Evolutionary conservation across 2,113 vertebrate species (phyloP), one percentile per base, ranked within the genome.

Genomic region (Ellobius talpinus): DNA sequence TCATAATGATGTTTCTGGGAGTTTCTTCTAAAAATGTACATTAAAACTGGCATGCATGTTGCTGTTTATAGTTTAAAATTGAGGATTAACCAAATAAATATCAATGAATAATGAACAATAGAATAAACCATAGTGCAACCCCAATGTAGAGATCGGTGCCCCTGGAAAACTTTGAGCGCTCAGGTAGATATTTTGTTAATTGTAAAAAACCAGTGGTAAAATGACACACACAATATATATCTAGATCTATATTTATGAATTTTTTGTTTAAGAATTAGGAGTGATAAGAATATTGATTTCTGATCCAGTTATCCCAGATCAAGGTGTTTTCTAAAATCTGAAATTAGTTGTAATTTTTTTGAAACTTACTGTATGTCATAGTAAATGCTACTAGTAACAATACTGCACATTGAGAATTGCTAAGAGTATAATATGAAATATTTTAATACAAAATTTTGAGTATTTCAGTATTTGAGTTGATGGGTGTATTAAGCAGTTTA

Each of bases 21-120:
- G 24, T 94, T 96, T 96, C 65, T 91, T 93, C 68, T 94, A 58
- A 87, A 94, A 92, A 5, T 31, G 79, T 14, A 55, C 31, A 47
- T 85, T 17, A 81, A 58, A 66, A 95, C 52, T 31, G 65, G 47
- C 2, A 74, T 23, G 74, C 26, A 4, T n/a, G 58, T 5, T 72
- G 31, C 26, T 86, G 9, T 45, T 96, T 81, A 85, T 65, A 50
- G 24, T 42, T 90, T 16, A 92, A 78, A 52, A 92, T 39, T 63
- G 39, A 70, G 19, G 92, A 77, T 14, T 36, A 61, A 45, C 14
- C 42, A 65, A 74, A 58, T 76, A 85, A 70, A 79, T 50, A 85
- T 73, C 47, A 79, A 14, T 7, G n/a, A 23, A n/a, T 58, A 55
- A 11, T 17, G n/a, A 12, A 78, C 77, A 42, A 68, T 31, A 66